Base-by-base conservation (phyloP, 2,888 invertebrate genomes). In the Pycnomerus fuliginosus region DNA sequence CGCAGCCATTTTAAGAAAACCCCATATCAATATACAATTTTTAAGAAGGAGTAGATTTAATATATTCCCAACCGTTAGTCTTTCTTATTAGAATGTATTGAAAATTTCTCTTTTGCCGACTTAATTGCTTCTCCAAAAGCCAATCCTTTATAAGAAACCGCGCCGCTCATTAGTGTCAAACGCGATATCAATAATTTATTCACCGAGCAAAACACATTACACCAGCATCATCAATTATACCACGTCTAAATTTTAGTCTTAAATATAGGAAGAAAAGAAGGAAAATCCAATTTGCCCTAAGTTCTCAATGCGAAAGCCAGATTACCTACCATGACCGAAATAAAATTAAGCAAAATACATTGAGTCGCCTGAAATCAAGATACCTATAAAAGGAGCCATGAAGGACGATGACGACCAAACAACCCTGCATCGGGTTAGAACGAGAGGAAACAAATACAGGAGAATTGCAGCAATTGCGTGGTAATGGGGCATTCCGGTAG, bases 401-500 rank as follows among this genome's bases (percentile, higher is more conserved):
- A 36, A 16, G 43, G 36, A 44, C 32, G 38, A 16, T 30, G 28
- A 44, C 27, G 32, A 29, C 7, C 16, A 29, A 31, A 33, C 35
- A 44, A 44, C n/a, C n/a, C n/a, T n/a, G n/a, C n/a, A n/a, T n/a
- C 32, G 20, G 29, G 32, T 24, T 36, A 31, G 43, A 38, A 38
- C 5, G 43, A 42, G 24, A 42, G 7, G 38, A 24, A 22, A 39
- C 25, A 44, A 42, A 33, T 33, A 29, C 37, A 13, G 42, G 56
- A 46, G 56, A 46, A 53, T 55, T 45, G 52, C 53, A 42, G 52
- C 51, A 58, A 58, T 56, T 53, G 56, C 53, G 50, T 56, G 53
- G 56, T 53, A 55, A 58, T 54, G 52, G 58, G 45, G 51, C 53
- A 51, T 54, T 58, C 55, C 50, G 48, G 46, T 44, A 49, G 53